These are phyloP conservation scores for Patiria miniata DNA, from an alignment of 35 echinoderm and acorn worm species.

Conservation along the genomic window DNA sequence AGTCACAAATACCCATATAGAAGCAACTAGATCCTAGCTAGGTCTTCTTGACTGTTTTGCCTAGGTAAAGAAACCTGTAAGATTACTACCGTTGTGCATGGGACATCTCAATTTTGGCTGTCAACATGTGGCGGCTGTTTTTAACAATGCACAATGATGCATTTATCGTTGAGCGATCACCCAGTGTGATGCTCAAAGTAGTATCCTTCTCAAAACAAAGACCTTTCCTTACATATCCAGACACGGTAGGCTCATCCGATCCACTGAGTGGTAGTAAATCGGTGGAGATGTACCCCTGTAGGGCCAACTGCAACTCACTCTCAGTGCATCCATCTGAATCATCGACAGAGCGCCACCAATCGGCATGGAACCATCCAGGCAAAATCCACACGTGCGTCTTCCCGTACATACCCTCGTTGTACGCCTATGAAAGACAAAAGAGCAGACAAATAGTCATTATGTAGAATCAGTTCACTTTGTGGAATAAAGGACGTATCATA, in stretches of 20 bases:
- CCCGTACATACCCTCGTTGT: conserved; percentile 65
- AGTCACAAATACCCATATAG: too few species aligned
- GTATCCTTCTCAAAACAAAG: background rate
- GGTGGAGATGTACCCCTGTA: conserved; percentile 79
- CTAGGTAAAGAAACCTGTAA: too few species aligned
- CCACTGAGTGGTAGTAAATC: conserved; percentile 86
- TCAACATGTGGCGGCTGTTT: too few species aligned
- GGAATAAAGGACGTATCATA: too few species aligned
- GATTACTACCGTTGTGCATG: too few species aligned
- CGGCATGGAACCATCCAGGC: conserved; percentile 67
- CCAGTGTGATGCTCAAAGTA: too few species aligned
- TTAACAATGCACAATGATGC: too few species aligned
- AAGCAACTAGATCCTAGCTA: too few species aligned
- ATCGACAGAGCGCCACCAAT: conserved; percentile 61
- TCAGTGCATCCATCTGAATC: conserved; percentile 53
- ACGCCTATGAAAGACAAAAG: conserved; percentile 65
- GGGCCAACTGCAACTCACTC: conserved; percentile 36
- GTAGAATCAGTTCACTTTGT: too few species aligned
- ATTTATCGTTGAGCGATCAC: too few species aligned
- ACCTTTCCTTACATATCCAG: conserved; percentile 67
- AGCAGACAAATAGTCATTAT: background rate
- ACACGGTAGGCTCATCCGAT: conserved; percentile 73
- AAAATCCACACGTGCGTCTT: conserved; percentile 81
- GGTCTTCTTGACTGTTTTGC: too few species aligned
- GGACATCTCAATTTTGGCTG: too few species aligned